A percentile compares a stretch with the other conserved stretches of the same genome.
These are phyloP conservation scores for Donacobius atricapilla DNA, from an alignment of 2,113 vertebrate species.

Conservation along the genomic window DNA sequence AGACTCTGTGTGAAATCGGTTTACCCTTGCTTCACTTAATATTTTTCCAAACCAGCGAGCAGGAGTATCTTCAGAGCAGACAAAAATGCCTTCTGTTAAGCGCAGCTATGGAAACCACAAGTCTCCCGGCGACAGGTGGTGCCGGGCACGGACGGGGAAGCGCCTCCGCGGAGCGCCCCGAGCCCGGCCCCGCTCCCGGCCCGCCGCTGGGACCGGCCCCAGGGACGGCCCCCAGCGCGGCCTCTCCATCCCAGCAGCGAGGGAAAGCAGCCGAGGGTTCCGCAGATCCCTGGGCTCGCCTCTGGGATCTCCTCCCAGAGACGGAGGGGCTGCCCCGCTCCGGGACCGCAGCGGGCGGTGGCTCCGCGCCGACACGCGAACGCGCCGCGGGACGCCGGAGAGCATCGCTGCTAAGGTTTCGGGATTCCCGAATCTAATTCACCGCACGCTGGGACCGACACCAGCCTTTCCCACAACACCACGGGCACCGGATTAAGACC, in stretches of 20 bases:
- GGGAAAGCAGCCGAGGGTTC: not conserved
- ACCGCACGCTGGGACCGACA: not conserved
- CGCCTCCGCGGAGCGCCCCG: not conserved
- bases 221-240: not conserved
- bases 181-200: accelerated
- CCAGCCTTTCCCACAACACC: not conserved
- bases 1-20: slow-evolving; percentile 37
- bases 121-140: not conserved
- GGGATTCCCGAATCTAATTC: not conserved
- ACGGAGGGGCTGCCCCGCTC: not conserved
- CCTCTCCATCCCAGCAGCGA: not conserved
- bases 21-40: slow-evolving; percentile 26
- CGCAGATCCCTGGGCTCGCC: not conserved
- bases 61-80: not conserved
- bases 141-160: not conserved
- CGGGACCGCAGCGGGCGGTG: not conserved
- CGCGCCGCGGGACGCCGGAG: accelerated
- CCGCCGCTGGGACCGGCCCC: not conserved
- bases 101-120: not conserved
- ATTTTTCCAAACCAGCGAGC: not conserved
- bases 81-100: not conserved
- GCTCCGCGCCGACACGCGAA: not conserved
- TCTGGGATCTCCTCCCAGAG: not conserved
- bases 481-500: not conserved
- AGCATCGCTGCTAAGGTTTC: not conserved